phyloP scores from a whole-genome alignment of 2,113 vertebrate genomes.

The Salvelinus sp. region DNA sequence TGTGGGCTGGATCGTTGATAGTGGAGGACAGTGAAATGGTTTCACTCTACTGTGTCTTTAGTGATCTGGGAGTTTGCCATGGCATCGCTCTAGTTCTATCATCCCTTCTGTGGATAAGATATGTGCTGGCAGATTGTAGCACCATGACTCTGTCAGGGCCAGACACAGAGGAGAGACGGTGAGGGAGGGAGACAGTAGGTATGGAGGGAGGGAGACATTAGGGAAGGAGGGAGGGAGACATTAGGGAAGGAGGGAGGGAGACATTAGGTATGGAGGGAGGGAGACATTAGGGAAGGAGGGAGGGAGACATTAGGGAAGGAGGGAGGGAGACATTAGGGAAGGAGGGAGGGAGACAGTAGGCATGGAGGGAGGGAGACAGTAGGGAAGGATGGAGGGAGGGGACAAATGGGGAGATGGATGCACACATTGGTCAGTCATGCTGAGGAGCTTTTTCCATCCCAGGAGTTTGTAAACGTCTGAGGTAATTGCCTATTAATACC shows the following conservation, averaged over 20 bases:
- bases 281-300: no score
- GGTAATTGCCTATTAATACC: conserved; percentile 54
- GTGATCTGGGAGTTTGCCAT: conserved; percentile 2
- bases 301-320: conserved; percentile 1
- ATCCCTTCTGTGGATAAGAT: background rate
- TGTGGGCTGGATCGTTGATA: background rate
- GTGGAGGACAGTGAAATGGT: background rate
- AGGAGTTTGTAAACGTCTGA: conserved; percentile 45
- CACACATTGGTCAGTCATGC: conserved; percentile 14
- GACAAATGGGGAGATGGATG: conserved; percentile 1
- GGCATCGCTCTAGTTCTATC: conserved; percentile 1
- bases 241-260: no score
- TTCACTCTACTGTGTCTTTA: background rate
- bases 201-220: no score
- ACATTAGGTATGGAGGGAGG: no score
- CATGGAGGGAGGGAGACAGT: conserved; percentile 9
- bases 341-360: no score
- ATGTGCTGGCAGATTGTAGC: background rate
- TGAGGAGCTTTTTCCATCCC: conserved; percentile 16
- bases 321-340: no score
- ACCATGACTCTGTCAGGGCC: background rate
- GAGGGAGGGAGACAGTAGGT: no score
- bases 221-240: no score
- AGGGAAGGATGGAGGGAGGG: background rate
- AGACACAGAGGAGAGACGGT: conserved; percentile 19